Percentiles rank a stretch among this genome's conserved stretches.
Evolutionary conservation across 2,888 invertebrate genomes (phyloP).

Genomic region (Netelia fuscicornis): DNA sequence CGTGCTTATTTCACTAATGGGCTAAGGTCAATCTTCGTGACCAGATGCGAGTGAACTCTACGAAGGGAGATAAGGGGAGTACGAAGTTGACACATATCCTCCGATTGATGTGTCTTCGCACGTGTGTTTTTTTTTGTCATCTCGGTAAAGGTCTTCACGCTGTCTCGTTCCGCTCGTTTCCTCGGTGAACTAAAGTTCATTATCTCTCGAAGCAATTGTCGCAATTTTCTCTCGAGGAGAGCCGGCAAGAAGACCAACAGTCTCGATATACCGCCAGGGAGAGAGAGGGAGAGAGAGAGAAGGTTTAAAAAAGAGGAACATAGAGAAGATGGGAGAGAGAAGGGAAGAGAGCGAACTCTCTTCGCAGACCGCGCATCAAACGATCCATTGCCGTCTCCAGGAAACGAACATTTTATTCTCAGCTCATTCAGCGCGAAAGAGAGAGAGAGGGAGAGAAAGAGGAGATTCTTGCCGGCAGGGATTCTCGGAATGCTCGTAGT

Average conservation of each 20-base stretch:
- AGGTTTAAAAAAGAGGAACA: too few relatives aligned
- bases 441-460: too few relatives aligned
- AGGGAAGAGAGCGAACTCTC: constrained; percentile 41
- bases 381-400: constrained; percentile 54
- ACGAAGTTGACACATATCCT: constrained; percentile 48
- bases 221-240: constrained; percentile 57
- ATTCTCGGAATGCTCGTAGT: constrained; percentile 57
- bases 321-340: constrained; percentile 10
- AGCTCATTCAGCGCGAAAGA: background rate
- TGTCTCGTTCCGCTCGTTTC: constrained; percentile 31
- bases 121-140: background rate
- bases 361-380: constrained; percentile 52
- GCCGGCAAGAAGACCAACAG: constrained; percentile 29
- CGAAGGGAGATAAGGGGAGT: background rate
- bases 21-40: too few relatives aligned
- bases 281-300: constrained; percentile 34
- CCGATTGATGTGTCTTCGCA: constrained; percentile 38
- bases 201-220: constrained; percentile 63
- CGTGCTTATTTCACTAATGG: too few relatives aligned
- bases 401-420: constrained; percentile 62
- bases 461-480: constrained; percentile 32
- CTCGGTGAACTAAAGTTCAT: constrained; percentile 48
- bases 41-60: background rate
- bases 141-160: constrained; percentile 3
- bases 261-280: constrained; percentile 36